Base-by-base conservation (phyloP, 2,797 vertebrate species). In the Enteromius argenteus region DNA sequence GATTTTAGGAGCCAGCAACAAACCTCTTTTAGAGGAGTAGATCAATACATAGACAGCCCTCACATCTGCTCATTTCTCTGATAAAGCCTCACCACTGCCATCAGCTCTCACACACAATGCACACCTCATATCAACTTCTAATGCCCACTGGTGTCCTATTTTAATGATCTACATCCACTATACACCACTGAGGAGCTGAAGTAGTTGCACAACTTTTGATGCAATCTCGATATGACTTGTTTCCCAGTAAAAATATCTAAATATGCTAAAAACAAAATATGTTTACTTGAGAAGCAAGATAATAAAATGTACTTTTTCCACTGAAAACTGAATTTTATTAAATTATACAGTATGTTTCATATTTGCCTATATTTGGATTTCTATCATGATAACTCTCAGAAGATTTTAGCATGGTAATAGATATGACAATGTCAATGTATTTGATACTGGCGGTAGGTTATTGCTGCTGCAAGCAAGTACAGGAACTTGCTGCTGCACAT, bases 11-110 rank as follows among this genome's bases (percentile, higher is more conserved):
- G 66, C 39, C 62, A 83, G 58, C 32, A 53, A 32, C 81, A 84
- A 78, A 72, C 46, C 79, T 76, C 64, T 82, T 77, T 73, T 67
- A 75, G 30, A 51, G 21, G 3, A 56, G 30, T 15, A 11, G 79
- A 82, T 85, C 86, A 87, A 85, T 87, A 87, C 66, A 69, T 58
- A 30, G 42, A 75, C 79, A 75, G 15, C 44, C 27, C 67, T 58
- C 46, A 73, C 83, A 62, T 85, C 79, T 79, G 60, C 68, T 81
- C 42, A 82, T 68, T 76, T 85, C 73, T 56, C 72, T 81, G 67
- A 85, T 81, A 77, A 53, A 87, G 72, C 67, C 67, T 39, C 79
- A 81, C 30, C 21, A 13, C 79, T 81, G n/a, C 42, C 23, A 35
- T 49, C 75, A 46, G 75, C 27, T n/a, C 51, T 32, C 27, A 39